These are phyloP conservation scores for Ptiloglossa arizonensis DNA, from an alignment of 1,140 invertebrate genomes.

Conservation along the genomic window DNA sequence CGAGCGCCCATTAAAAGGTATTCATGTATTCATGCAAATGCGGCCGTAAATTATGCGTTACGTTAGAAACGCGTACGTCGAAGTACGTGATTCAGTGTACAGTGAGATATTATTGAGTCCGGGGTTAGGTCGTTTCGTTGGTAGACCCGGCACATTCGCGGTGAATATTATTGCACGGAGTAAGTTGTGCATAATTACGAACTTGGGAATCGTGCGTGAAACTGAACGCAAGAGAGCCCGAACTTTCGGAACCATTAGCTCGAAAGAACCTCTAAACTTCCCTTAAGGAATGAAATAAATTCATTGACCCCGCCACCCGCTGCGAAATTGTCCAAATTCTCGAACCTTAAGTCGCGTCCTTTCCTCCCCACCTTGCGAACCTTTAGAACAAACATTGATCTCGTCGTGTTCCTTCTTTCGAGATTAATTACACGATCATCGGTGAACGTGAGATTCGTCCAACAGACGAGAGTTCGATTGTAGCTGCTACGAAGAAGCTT, in stretches of 20 bases:
- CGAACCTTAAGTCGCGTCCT: too few species aligned
- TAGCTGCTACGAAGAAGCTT: too few species aligned
- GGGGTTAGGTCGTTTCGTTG: neutral
- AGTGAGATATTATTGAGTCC: neutral
- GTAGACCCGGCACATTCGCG: neutral
- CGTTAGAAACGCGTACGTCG: neutral
- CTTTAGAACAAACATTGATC: too few species aligned
- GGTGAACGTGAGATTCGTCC: too few species aligned
- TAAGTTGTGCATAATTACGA: conserved; percentile 29
- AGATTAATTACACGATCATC: too few species aligned
- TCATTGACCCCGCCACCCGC: neutral
- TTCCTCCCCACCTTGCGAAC: too few species aligned
- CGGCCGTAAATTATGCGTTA: conserved; percentile 31
- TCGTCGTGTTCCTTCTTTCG: neutral
- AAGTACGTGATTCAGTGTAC: neutral
- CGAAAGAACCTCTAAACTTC: neutral
- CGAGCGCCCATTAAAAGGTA: conserved; percentile 20
- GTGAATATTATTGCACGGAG: neutral
- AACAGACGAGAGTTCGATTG: too few species aligned
- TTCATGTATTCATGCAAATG: conserved; percentile 36
- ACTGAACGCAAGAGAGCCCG: conserved; percentile 8
- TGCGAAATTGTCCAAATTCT: neutral
- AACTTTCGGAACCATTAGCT: conserved; percentile 7
- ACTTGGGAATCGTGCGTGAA: conserved; percentile 17
- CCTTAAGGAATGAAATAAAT: neutral